Conservation (phyloP, 2,797 vertebrate species). For the Microctenopoma stevenorrisi region DNA sequence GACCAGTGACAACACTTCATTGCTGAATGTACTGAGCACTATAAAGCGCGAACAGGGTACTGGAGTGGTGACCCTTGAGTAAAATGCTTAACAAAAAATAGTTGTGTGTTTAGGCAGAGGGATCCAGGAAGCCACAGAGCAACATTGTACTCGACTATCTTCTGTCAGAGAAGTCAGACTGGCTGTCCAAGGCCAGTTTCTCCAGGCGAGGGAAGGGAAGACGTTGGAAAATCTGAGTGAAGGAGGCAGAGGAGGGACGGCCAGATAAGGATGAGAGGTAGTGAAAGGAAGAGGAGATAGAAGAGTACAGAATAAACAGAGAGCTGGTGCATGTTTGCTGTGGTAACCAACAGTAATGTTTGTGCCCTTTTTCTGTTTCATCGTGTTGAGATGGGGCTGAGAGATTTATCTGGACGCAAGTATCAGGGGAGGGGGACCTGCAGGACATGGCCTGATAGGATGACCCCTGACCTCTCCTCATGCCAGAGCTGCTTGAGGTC, state of each 20-base stretch:
- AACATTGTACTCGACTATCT: slow-evolving; percentile 48
- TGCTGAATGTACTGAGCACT: no score
- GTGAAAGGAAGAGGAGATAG: slow-evolving; percentile 56
- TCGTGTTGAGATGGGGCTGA: slow-evolving; percentile 27
- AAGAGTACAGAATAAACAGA: slow-evolving; percentile 57
- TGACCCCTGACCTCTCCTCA: slow-evolving; percentile 73
- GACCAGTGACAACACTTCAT: no score
- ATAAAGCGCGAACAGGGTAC: no score
- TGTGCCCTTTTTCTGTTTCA: slow-evolving; percentile 67
- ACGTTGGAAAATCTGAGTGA: slow-evolving; percentile 35
- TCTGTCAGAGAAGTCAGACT: slow-evolving; percentile 31
- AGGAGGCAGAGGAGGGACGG: slow-evolving; percentile 39
- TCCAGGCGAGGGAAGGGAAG: slow-evolving; percentile 39
- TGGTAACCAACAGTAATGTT: slow-evolving; percentile 64
- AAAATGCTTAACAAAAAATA: no score
- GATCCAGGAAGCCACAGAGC: slow-evolving; percentile 49
- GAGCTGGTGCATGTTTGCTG: slow-evolving; percentile 49
- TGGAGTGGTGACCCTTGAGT: no score
- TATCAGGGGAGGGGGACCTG: slow-evolving; percentile 65
- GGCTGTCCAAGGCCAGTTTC: slow-evolving; percentile 61
- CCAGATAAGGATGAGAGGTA: slow-evolving; percentile 57
- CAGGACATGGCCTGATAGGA: slow-evolving; percentile 76
- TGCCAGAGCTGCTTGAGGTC: slow-evolving; percentile 68
- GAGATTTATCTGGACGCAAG: slow-evolving; percentile 72
- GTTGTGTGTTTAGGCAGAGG: slow-evolving; percentile 29